Percentiles rank a stretch among this genome's conserved stretches.
These are phyloP conservation scores for Aricia artaxerxes DNA, from an alignment of 2,888 invertebrate genomes.

Conservation along the genomic window DNA sequence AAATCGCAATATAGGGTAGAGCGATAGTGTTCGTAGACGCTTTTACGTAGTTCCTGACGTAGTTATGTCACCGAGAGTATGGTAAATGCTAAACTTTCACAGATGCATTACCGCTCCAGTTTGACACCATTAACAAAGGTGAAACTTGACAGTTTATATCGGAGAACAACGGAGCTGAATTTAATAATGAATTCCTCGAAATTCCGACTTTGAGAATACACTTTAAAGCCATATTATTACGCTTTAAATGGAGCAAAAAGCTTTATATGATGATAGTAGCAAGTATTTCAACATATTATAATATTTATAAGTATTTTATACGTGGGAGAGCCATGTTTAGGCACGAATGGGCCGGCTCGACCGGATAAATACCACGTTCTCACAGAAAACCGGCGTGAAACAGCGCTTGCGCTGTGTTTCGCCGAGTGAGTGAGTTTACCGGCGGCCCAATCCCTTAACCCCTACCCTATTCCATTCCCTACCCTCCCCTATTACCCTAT, in stretches of 20 bases:
- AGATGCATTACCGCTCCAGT: slow-evolving; percentile 45
- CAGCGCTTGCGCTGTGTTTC: too few relatives aligned
- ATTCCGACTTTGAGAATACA: neutral
- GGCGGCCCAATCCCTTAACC: too few relatives aligned
- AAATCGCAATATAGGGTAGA: slow-evolving; percentile 17
- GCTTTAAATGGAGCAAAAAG: neutral
- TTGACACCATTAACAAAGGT: slow-evolving; percentile 44
- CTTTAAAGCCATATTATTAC: neutral
- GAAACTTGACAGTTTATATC: slow-evolving; percentile 41
- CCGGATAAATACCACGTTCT: too few relatives aligned
- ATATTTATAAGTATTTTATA: too few relatives aligned
- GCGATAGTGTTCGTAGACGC: neutral
- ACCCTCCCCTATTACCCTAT: too few relatives aligned
- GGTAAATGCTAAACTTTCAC: slow-evolving; percentile 46
- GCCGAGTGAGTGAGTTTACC: too few relatives aligned
- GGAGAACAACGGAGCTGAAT: slow-evolving; percentile 13
- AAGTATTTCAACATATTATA: neutral
- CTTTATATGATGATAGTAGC: neutral
- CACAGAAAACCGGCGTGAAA: too few relatives aligned
- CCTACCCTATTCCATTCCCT: too few relatives aligned
- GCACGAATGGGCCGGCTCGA: too few relatives aligned
- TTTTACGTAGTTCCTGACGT: slow-evolving; percentile 28
- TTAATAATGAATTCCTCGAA: slow-evolving; percentile 7
- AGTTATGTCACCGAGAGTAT: slow-evolving; percentile 34
- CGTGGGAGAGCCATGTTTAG: too few relatives aligned